Evolutionary conservation across 1,140 invertebrate species (phyloP).

Genomic region (Drosophila takahashii): DNA sequence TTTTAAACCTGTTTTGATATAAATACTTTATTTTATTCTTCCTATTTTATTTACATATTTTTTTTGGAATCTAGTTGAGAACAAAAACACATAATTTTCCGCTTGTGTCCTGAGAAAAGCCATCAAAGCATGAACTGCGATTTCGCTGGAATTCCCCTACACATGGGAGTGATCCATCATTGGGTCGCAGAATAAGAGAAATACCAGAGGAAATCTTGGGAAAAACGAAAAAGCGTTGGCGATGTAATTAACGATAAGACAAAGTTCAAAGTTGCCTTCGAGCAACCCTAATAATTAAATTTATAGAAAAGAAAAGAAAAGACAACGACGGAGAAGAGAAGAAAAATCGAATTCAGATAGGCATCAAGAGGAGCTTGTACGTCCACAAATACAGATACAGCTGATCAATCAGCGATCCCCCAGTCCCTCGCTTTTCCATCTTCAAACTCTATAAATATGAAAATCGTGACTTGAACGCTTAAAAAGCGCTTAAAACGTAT

Average conservation of each 20-base stretch:
- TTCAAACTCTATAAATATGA: slow-evolving; percentile 65
- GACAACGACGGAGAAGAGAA: slow-evolving; percentile 4
- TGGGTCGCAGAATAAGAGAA: slow-evolving; percentile 10
- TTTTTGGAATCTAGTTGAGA: slow-evolving; percentile 11
- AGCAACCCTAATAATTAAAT: slow-evolving; percentile 69
- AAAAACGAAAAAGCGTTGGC: slow-evolving; percentile 75
- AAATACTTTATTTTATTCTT: no score
- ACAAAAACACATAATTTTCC: slow-evolving; percentile 58
- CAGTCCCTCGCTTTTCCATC: slow-evolving; percentile 8
- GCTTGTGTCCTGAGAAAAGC: slow-evolving; percentile 61
- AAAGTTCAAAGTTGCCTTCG: slow-evolving; percentile 57
- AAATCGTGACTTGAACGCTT: slow-evolving; percentile 83
- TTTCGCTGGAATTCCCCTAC: slow-evolving; percentile 68
- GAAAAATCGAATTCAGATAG: slow-evolving; percentile 73
- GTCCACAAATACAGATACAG: slow-evolving; percentile 27
- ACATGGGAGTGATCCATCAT: slow-evolving; percentile 62
- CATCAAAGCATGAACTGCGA: slow-evolving; percentile 69
- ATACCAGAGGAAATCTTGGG: slow-evolving; percentile 59
- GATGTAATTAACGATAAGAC: slow-evolving; percentile 76
- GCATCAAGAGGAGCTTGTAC: slow-evolving; percentile 51
- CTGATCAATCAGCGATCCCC: slow-evolving; percentile 74
- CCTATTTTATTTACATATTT: no score
- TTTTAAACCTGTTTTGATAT: no score
- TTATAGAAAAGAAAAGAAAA: slow-evolving; percentile 62
- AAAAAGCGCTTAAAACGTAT: slow-evolving; percentile 82